Evolutionary conservation across 2,888 invertebrate species (phyloP).

Genomic region (Phorcus lineatus): DNA sequence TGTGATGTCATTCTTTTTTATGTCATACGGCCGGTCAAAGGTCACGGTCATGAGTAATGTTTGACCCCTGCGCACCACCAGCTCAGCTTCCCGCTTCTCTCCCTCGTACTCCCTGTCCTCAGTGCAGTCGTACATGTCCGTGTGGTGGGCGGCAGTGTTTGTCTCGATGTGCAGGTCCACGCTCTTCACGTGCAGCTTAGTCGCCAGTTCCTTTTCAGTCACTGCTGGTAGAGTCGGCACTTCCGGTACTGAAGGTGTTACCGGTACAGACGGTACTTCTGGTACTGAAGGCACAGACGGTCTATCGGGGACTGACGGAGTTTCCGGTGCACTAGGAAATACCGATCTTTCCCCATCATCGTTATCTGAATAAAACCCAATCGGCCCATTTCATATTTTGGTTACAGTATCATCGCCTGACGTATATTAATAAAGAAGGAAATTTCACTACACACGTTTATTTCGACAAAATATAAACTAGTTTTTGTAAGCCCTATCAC

Average conservation of each 20-base stretch:
- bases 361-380: too few species aligned
- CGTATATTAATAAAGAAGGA: too few species aligned
- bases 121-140: slow-evolving; percentile 40
- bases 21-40: slow-evolving; percentile 36
- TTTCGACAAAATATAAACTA: too few species aligned
- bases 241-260: neutral
- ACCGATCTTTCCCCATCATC: too few species aligned
- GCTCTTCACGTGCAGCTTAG: slow-evolving; percentile 21
- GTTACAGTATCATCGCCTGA: too few species aligned
- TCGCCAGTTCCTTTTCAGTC: neutral
- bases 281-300: too few species aligned
- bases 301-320: too few species aligned
- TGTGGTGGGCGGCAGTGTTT: slow-evolving; percentile 48
- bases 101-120: neutral
- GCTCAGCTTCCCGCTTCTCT: neutral
- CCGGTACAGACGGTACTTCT: neutral
- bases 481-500: too few species aligned
- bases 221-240: neutral
- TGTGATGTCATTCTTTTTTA: slow-evolving; percentile 31
- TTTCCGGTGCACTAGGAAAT: too few species aligned
- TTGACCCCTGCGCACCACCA: slow-evolving; percentile 77
- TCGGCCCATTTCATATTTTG: too few species aligned
- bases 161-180: slow-evolving; percentile 40
- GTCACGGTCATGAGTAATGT: slow-evolving; percentile 39
- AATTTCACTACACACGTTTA: too few species aligned